These are phyloP conservation scores for Ophonus ardosiacus DNA, from an alignment of 2,888 invertebrate species.

Conservation along the genomic window DNA sequence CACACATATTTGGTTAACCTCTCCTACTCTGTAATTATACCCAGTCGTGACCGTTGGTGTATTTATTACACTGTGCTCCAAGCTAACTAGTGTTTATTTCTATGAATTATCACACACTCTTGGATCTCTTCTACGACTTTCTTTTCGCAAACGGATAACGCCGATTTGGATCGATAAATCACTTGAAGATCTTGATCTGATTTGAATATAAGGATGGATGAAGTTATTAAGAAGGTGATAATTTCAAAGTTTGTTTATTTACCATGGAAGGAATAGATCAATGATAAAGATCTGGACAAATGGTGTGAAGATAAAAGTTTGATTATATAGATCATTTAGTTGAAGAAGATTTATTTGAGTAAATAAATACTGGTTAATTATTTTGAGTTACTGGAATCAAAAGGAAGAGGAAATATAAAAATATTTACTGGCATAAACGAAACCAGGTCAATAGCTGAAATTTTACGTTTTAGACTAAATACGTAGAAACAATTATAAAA, in stretches of 20 bases:
- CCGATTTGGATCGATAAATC: slow-evolving; percentile 53
- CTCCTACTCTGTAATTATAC: slow-evolving; percentile 58
- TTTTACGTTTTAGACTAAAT: not conserved
- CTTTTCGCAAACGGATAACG: slow-evolving; percentile 52
- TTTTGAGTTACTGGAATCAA: not conserved
- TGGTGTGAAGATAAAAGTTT: not conserved
- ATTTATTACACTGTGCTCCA: slow-evolving; percentile 42
- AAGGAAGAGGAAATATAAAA: not conserved
- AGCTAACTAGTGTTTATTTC: slow-evolving; percentile 39
- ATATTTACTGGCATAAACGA: not conserved
- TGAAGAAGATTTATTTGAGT: not conserved
- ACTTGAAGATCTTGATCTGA: slow-evolving; percentile 15
- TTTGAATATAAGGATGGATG: slow-evolving; percentile 27
- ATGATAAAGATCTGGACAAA: not conserved
- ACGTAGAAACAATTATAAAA: not conserved
- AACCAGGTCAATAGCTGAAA: not conserved
- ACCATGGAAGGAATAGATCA: not conserved
- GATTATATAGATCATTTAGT: not conserved
- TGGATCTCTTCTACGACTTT: slow-evolving; percentile 52
- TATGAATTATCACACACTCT: slow-evolving; percentile 56
- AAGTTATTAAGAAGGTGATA: slow-evolving; percentile 26
- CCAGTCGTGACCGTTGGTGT: slow-evolving; percentile 49
- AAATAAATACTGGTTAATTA: not conserved
- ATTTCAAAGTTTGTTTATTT: slow-evolving; percentile 35
- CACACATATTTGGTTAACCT: slow-evolving; percentile 63